Evolutionary conservation across 2,113 vertebrate genomes (phyloP).

Genomic region (Pardalotus punctatus): DNA sequence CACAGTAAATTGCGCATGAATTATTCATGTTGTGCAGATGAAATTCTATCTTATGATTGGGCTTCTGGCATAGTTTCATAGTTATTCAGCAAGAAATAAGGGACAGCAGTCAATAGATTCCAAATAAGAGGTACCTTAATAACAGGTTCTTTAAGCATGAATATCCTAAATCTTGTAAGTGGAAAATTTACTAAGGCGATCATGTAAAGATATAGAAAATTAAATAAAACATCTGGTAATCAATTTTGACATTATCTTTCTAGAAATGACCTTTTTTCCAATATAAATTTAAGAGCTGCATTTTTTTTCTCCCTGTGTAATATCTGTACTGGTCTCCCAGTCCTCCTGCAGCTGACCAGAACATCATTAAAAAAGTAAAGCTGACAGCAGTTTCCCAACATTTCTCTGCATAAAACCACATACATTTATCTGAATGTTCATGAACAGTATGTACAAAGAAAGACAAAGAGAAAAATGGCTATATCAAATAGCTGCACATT

Average conservation of each 20-base stretch:
- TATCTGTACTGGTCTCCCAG: neutral
- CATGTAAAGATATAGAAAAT: neutral
- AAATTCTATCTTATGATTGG: neutral
- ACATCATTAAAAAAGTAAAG: neutral
- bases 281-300: neutral
- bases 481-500: slow-evolving; percentile 1
- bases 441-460: slow-evolving; percentile 45
- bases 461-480: slow-evolving; percentile 24
- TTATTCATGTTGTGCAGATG: neutral
- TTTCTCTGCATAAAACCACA: slow-evolving; percentile 23
- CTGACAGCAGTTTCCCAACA: slow-evolving; percentile 15
- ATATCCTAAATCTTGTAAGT: neutral
- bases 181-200: neutral
- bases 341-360: slow-evolving; percentile 16
- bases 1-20: neutral
- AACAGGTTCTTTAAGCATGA: neutral
- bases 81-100: neutral
- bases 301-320: neutral
- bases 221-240: neutral
- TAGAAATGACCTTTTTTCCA: neutral
- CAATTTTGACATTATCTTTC: neutral
- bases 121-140: neutral
- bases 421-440: slow-evolving; percentile 61
- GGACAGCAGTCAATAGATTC: neutral
- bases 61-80: neutral